A percentile compares a stretch with the other conserved stretches of the same genome.
Conservation (phyloP, 1,140 invertebrate genomes). For the Drosophila trapezifrons region DNA sequence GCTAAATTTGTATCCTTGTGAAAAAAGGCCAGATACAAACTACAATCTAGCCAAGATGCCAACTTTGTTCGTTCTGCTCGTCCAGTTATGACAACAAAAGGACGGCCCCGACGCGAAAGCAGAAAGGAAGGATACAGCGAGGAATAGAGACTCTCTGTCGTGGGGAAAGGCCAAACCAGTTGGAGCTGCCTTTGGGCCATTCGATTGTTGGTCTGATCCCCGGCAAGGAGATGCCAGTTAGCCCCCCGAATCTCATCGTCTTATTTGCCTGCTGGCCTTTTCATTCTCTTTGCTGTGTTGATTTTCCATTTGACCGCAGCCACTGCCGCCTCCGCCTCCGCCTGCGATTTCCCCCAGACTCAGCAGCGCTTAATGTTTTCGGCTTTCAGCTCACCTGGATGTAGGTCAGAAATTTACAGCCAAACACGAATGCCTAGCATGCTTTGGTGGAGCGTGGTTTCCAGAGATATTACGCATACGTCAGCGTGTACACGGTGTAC, state of each 20-base stretch:
- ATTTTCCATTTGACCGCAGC: slow-evolving; percentile 44
- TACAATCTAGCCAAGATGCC: slow-evolving; percentile 4
- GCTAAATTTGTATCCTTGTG: background rate
- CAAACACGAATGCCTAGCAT: slow-evolving; percentile 8
- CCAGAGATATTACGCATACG: slow-evolving; percentile 24
- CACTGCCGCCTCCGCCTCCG: slow-evolving; percentile 11
- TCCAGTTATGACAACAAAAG: slow-evolving; percentile 66
- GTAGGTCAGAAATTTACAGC: slow-evolving; percentile 33
- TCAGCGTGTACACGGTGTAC: slow-evolving; percentile 7
- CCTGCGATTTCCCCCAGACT: slow-evolving; percentile 26
- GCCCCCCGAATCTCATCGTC: slow-evolving; percentile 15
- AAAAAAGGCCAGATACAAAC: background rate
- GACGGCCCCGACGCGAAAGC: slow-evolving; percentile 26
- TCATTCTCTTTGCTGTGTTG: slow-evolving; percentile 52
- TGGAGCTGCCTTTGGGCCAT: slow-evolving; percentile 43
- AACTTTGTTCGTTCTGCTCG: slow-evolving; percentile 4
- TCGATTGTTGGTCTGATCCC: slow-evolving; percentile 63
- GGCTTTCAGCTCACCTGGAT: slow-evolving; percentile 43
- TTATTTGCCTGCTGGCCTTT: slow-evolving; percentile 53
- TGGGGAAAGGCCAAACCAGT: slow-evolving; percentile 32
- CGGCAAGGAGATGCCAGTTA: slow-evolving; percentile 27
- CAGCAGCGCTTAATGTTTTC: slow-evolving; percentile 35
- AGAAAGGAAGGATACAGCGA: slow-evolving; percentile 22
- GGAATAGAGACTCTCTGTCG: slow-evolving; percentile 11
- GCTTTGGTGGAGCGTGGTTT: slow-evolving; percentile 1